A percentile compares a stretch with the other conserved stretches of the same genome.
phyloP scores from a whole-genome alignment of 1,140 invertebrate species.

The Eubasilissa regina region DNA sequence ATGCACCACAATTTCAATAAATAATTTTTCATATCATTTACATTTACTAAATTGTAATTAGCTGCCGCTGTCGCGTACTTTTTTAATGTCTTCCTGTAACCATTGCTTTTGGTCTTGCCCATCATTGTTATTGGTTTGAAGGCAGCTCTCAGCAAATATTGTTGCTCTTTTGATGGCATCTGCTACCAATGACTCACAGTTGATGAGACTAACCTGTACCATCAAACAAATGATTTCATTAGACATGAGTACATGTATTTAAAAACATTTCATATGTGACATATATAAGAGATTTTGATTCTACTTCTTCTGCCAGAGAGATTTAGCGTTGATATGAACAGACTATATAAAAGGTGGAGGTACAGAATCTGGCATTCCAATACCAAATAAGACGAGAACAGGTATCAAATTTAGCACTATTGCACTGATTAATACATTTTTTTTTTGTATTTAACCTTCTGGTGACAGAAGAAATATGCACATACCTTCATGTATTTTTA shows the following conservation, averaged over 20 bases:
- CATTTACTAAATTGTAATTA: not conserved
- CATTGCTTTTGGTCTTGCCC: constrained; percentile 37
- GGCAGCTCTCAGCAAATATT: constrained; percentile 64
- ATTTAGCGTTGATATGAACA: too few species aligned
- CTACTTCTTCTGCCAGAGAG: too few species aligned
- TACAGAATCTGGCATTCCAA: too few species aligned
- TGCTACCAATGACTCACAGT: constrained; percentile 68
- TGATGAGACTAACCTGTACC: constrained; percentile 68
- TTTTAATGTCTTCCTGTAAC: constrained; percentile 47
- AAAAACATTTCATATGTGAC: too few species aligned
- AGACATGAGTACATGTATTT: not conserved
- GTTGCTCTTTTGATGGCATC: constrained; percentile 67
- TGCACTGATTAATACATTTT: not conserved
- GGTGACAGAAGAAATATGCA: too few species aligned
- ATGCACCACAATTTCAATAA: too few species aligned
- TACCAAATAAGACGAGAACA: too few species aligned
- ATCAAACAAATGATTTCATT: constrained; percentile 23
- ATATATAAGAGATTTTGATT: too few species aligned
- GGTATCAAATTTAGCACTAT: not conserved
- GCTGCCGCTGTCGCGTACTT: constrained; percentile 38
- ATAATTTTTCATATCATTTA: too few species aligned
- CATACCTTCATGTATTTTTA: too few species aligned
- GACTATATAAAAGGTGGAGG: too few species aligned
- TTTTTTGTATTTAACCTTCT: not conserved
- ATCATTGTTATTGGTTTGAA: constrained; percentile 49